phyloP scores from a whole-genome alignment of 2,797 vertebrate species.

The Esox lucius region DNA sequence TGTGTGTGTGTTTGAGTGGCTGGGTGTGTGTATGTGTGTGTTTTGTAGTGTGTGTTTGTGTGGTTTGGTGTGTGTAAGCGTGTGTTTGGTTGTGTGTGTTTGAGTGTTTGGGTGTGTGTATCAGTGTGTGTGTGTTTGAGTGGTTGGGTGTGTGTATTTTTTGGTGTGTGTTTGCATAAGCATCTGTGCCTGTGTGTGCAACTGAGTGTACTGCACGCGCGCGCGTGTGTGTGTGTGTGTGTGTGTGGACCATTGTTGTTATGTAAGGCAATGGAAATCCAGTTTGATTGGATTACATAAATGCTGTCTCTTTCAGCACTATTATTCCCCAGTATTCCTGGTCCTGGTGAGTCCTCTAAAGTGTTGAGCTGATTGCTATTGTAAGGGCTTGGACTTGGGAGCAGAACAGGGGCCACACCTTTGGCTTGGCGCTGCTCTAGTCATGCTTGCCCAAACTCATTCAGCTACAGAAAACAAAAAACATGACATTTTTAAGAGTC shows the following conservation, averaged over 20 bases:
- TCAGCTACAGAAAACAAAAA: neutral
- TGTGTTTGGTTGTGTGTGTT: neutral
- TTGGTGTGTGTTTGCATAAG: neutral
- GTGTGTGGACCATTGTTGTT: slow-evolving; percentile 11
- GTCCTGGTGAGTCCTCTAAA: neutral
- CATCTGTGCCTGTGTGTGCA: neutral
- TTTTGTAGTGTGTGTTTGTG: neutral
- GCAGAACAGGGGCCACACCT: neutral
- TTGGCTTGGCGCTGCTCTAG: neutral
- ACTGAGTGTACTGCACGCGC: too few relatives aligned
- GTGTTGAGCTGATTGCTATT: slow-evolving; percentile 1
- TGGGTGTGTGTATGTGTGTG: neutral
- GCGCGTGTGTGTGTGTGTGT: neutral
- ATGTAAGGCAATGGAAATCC: neutral
- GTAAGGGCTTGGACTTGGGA: neutral
- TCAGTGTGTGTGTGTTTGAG: neutral
- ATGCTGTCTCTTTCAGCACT: neutral
- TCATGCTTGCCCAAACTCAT: neutral
- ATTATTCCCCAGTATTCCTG: neutral
- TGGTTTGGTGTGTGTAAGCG: neutral
- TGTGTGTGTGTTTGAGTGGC: neutral
- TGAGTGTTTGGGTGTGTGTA: neutral
- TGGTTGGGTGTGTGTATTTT: neutral
- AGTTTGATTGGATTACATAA: neutral
- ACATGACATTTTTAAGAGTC: neutral